A percentile compares a stretch with the other conserved stretches of the same genome.
Evolutionary conservation across 1,140 invertebrate species (phyloP).

Genomic region (Hormaphis cornu): DNA sequence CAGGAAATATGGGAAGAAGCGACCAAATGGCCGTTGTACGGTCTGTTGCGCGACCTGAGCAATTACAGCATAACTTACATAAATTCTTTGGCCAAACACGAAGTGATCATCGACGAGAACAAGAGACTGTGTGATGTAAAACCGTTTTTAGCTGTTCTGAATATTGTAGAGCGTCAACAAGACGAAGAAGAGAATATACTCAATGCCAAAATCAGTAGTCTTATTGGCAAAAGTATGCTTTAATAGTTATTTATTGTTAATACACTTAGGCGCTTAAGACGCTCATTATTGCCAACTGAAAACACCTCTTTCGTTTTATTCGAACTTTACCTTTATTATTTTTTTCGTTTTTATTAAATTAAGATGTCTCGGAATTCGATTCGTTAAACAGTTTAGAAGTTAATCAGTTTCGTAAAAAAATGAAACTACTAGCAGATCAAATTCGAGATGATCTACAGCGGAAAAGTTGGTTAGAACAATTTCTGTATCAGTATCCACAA

Average conservation of each 20-base stretch:
- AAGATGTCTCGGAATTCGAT: slow-evolving; percentile 72
- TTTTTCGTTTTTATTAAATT: slow-evolving; percentile 37
- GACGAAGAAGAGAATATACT: slow-evolving; percentile 70
- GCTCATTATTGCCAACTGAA: no score
- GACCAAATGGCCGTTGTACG: slow-evolving; percentile 65
- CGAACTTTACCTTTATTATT: no score
- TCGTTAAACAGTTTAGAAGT: slow-evolving; percentile 72
- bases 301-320: no score
- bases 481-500: slow-evolving; percentile 69
- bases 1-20: slow-evolving; percentile 77
- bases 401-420: slow-evolving; percentile 78
- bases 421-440: slow-evolving; percentile 66
- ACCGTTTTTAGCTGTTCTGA: slow-evolving; percentile 72
- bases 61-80: slow-evolving; percentile 77
- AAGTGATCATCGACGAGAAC: slow-evolving; percentile 78
- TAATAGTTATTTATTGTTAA: neutral
- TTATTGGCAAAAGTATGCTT: slow-evolving; percentile 69
- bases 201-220: slow-evolving; percentile 68
- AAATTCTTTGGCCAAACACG: slow-evolving; percentile 65
- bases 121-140: slow-evolving; percentile 74
- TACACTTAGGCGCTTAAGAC: neutral
- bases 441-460: slow-evolving; percentile 58
- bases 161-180: slow-evolving; percentile 67
- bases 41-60: slow-evolving; percentile 65
- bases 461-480: slow-evolving; percentile 56